Evolutionary conservation across 1,140 invertebrate genomes (phyloP).

Genomic region (Lineus longissimus): DNA sequence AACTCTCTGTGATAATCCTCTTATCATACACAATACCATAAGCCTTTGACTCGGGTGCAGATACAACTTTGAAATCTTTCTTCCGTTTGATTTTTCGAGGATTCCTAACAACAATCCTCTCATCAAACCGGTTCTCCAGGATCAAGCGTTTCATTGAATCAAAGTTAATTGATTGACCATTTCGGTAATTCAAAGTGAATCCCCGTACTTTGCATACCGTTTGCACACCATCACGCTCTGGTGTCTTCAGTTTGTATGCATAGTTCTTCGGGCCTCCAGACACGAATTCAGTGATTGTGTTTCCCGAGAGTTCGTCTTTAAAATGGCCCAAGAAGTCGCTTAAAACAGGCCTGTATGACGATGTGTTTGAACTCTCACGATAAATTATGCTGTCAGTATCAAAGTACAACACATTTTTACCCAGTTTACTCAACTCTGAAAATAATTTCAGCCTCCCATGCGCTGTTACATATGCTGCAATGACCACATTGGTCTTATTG

Average conservation of each 20-base stretch:
- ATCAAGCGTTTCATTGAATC: too few species aligned
- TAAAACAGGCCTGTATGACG: conserved; percentile 19
- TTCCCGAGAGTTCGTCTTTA: conserved; percentile 27
- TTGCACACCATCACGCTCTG: too few species aligned
- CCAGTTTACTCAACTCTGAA: conserved; percentile 38
- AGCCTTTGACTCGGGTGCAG: too few species aligned
- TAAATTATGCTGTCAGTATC: conserved; percentile 52
- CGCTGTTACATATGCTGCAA: conserved; percentile 49
- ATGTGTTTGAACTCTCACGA: conserved; percentile 11
- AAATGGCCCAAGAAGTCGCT: conserved; percentile 40
- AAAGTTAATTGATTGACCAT: too few species aligned
- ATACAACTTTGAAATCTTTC: too few species aligned
- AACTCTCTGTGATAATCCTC: too few species aligned
- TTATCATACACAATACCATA: too few species aligned
- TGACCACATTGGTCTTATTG: conserved; percentile 37
- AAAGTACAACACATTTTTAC: conserved; percentile 42
- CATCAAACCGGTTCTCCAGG: too few species aligned
- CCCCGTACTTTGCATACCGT: too few species aligned
- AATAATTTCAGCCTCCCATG: conserved; percentile 51
- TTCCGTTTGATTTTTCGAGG: too few species aligned
- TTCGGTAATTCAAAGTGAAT: too few species aligned
- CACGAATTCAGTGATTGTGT: background rate
- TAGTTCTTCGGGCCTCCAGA: conserved; percentile 1
- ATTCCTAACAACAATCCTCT: too few species aligned
- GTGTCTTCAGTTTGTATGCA: background rate